Evolutionary conservation across 2,113 vertebrate genomes (phyloP).

Genomic region (Elgaria multicarinata): DNA sequence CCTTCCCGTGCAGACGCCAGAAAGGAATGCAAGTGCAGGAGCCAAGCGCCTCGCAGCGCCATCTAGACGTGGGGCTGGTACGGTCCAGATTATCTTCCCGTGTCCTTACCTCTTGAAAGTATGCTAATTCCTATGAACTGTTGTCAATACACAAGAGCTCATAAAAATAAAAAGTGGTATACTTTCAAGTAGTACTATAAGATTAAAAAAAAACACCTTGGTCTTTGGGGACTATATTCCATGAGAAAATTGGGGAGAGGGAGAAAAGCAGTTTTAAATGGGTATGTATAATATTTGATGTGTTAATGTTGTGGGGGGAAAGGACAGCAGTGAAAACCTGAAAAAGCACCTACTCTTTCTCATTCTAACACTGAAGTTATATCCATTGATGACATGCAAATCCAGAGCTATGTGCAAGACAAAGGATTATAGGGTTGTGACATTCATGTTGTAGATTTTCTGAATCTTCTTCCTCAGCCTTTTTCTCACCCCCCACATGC

Average conservation of each 20-base stretch:
- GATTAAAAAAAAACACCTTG: not conserved
- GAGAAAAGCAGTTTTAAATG: not conserved
- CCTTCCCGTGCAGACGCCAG: too few species aligned
- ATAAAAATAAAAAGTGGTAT: not conserved
- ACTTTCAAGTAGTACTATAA: not conserved
- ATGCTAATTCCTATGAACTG: not conserved
- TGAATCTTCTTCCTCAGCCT: too few species aligned
- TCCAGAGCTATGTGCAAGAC: not conserved
- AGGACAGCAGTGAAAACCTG: too few species aligned
- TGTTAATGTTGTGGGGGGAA: not conserved
- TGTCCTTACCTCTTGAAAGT: not conserved
- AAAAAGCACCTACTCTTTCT: not conserved
- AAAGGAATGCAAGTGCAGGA: too few species aligned
- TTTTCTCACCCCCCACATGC: too few species aligned
- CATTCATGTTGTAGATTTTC: not conserved
- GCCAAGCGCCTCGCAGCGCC: too few species aligned
- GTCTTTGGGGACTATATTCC: not conserved
- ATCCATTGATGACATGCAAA: too few species aligned
- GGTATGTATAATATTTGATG: not conserved
- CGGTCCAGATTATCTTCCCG: too few species aligned
- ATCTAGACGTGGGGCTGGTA: too few species aligned
- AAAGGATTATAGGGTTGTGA: not conserved
- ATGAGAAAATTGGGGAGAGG: too few species aligned
- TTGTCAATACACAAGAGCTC: not conserved
- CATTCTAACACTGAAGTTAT: not conserved